Evolutionary conservation across 2,888 invertebrate genomes (phyloP), one percentile per base, ranked within the genome.

Genomic region (Plemyria rubiginata): DNA sequence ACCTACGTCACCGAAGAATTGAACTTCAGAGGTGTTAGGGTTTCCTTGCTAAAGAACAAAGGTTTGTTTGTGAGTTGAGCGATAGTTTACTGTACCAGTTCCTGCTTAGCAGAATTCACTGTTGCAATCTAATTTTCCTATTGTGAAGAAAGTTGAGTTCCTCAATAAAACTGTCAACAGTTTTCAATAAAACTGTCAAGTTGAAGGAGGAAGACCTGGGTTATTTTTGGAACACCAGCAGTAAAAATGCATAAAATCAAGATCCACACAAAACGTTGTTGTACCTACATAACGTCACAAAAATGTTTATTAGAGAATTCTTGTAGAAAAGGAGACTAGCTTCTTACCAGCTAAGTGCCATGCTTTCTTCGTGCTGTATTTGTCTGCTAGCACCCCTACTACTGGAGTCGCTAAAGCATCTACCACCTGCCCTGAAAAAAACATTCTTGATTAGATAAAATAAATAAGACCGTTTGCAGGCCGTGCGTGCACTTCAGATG

Each of bases 321-420:
- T 38, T 48, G 29, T 1, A 29, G 29, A 29, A 7, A 7, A 29
- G 4, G 7, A 6, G 29, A 29, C 29, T 29, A 29, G 5, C 7
- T 8, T 2, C 8, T 81, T 88, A 96, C 98, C 98, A 76, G 95
- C 86, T 67, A 97, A 93, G 92, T 98, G 98, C 98, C 98, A 98
- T 36, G 95, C 88, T 85, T 97, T 96, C 78, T 97, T 94, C 67
- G 95, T 95, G 48, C 96, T 95, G 92, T 95, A 94, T 85, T 94
- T 94, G 85, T 98, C 98, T 57, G 97, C 96, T 71, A 97, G 94
- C 65, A 96, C 90, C 0, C 98, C 98, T 54, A 98, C 96, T 46
- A 97, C 90, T 13, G 98, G 97, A 15, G 98, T 98, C 12, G 96
- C 96, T 48, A 98, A 70, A 2, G 96, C 98, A 90, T 98, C 98